Conservation (phyloP, 2,797 vertebrate genomes). For the Dromococcyx pavoninus region DNA sequence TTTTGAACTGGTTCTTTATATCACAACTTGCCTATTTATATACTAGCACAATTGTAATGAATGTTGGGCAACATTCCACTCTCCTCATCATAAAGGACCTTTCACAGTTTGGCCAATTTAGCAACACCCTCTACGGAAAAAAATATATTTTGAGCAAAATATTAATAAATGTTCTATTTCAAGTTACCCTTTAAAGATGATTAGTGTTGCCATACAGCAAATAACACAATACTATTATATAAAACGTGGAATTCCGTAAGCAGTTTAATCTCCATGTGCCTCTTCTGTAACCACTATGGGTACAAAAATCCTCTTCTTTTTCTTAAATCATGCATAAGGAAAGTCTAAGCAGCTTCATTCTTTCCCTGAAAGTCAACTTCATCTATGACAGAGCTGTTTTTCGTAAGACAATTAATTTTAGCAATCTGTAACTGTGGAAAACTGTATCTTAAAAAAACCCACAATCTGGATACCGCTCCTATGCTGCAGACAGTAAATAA, state of each 20-base stretch:
- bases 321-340: background rate
- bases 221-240: background rate
- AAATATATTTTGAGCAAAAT: background rate
- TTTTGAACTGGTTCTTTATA: background rate
- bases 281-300: background rate
- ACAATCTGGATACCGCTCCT: background rate
- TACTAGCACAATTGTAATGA: background rate
- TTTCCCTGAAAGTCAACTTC: background rate
- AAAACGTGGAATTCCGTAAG: background rate
- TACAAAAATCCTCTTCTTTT: background rate
- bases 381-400: background rate
- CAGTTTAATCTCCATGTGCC: background rate
- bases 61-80: background rate
- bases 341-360: background rate
- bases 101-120: background rate
- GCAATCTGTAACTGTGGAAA: background rate
- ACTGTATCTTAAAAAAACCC: background rate
- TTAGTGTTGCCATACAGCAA: background rate
- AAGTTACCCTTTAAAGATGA: background rate
- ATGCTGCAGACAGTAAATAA: fast-evolving
- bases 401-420: background rate
- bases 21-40: background rate
- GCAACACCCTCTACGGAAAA: background rate
- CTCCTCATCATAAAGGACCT: background rate
- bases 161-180: background rate